phyloP scores from a whole-genome alignment of 2,888 invertebrate species.

The Melieria omissa region DNA sequence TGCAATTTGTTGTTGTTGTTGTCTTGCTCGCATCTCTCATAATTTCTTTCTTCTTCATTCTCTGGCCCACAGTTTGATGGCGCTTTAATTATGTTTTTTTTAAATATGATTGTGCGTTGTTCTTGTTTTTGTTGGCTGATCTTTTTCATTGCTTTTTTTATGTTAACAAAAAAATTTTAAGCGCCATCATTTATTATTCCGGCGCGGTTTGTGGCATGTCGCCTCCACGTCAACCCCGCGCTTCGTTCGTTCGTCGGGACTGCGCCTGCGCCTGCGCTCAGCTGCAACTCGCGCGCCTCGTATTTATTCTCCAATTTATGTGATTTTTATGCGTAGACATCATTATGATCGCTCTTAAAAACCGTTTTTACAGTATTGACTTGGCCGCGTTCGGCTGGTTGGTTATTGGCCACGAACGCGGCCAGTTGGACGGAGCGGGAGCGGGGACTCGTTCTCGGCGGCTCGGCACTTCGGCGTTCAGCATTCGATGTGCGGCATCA shows the following conservation, averaged over 20 bases:
- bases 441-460: not conserved
- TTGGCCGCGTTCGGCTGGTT: not conserved
- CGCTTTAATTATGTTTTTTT: slow-evolving; percentile 43
- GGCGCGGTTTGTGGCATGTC: slow-evolving; percentile 42
- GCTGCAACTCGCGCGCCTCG: slow-evolving; percentile 39
- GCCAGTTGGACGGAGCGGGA: not conserved
- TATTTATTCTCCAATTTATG: slow-evolving; percentile 63
- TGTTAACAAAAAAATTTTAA: slow-evolving; percentile 49
- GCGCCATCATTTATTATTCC: slow-evolving; percentile 65
- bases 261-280: not conserved
- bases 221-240: slow-evolving; percentile 1
- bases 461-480: not conserved
- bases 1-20: too few relatives aligned
- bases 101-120: slow-evolving; percentile 14
- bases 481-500: slow-evolving; percentile 48
- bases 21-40: too few relatives aligned
- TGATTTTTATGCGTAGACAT: slow-evolving; percentile 66
- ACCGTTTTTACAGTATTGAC: slow-evolving; percentile 45
- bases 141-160: slow-evolving; percentile 43
- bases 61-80: slow-evolving; percentile 36
- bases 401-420: not conserved
- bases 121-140: slow-evolving; percentile 1
- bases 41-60: not conserved
- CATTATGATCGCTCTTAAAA: slow-evolving; percentile 56
- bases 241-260: not conserved